phyloP scores from a whole-genome alignment of 92 coral and sea anemone genomes.

The Porites lobata region DNA sequence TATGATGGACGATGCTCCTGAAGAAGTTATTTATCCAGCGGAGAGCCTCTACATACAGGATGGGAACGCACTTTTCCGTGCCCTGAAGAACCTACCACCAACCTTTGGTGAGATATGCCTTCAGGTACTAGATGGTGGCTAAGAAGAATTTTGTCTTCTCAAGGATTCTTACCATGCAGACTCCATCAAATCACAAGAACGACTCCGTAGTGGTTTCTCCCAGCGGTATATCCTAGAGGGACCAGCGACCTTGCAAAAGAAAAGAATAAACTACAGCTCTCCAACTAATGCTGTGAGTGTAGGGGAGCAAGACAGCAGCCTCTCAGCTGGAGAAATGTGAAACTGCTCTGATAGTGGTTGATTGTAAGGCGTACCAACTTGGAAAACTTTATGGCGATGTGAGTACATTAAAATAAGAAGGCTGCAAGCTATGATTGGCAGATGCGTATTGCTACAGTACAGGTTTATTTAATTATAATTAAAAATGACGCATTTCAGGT shows the following conservation, averaged over 20 bases:
- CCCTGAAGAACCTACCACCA: slow-evolving; percentile 37
- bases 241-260: slow-evolving; percentile 8
- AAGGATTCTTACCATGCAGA: too few relatives aligned
- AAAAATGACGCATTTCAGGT: not conserved
- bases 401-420: not conserved
- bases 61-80: slow-evolving; percentile 25
- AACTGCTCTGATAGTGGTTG: not conserved
- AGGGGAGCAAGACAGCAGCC: not conserved
- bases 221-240: too few relatives aligned
- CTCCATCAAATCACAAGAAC: too few relatives aligned
- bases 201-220: too few relatives aligned
- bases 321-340: not conserved
- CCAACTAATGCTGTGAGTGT: slow-evolving; percentile 1
- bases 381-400: not conserved
- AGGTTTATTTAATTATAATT: too few relatives aligned
- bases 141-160: not conserved
- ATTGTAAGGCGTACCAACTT: not conserved
- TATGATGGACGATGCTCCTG: too few relatives aligned
- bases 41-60: slow-evolving; percentile 43
- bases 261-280: slow-evolving; percentile 5
- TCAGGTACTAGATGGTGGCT: slow-evolving; percentile 45
- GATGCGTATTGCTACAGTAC: too few relatives aligned
- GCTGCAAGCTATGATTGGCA: too few relatives aligned
- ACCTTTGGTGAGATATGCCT: slow-evolving; percentile 49
- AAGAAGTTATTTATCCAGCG: slow-evolving; percentile 28